Conservation (phyloP, 2,888 invertebrate species). For the Acronicta leporina region DNA sequence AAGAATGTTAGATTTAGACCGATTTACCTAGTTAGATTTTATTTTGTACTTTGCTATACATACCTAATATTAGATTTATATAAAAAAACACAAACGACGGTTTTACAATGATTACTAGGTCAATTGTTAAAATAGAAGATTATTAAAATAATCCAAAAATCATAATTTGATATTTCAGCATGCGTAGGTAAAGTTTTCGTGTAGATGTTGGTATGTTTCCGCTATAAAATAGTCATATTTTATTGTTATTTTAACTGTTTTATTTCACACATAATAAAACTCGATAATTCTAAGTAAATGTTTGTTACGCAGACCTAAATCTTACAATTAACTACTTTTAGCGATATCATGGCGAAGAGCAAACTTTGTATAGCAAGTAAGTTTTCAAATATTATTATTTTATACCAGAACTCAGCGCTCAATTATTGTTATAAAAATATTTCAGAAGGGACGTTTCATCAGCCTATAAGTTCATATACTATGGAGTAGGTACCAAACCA, state of each 20-base stretch:
- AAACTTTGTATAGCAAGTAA: conserved; percentile 36
- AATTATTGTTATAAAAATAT: background rate
- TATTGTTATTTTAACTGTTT: conserved; percentile 10
- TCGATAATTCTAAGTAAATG: conserved; percentile 15
- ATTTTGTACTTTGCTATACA: too few species aligned
- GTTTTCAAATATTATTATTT: conserved; percentile 19
- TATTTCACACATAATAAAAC: conserved; percentile 60
- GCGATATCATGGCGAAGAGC: conserved; percentile 23
- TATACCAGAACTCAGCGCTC: background rate
- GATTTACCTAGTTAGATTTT: too few species aligned
- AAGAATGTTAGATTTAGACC: too few species aligned
- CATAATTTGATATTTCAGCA: too few species aligned
- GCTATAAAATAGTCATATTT: background rate
- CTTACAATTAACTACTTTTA: background rate
- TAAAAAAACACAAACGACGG: too few species aligned
- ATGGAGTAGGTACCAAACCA: too few species aligned
- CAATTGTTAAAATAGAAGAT: too few species aligned
- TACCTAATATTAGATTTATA: too few species aligned
- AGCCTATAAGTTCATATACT: too few species aligned
- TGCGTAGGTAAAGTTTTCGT: background rate
- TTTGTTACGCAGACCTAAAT: background rate
- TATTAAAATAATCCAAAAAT: too few species aligned
- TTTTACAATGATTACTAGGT: too few species aligned
- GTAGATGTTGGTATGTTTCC: background rate
- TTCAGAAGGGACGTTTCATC: too few species aligned